Conservation (phyloP, 1,140 invertebrate species). For the Aporrectodea caliginosa region DNA sequence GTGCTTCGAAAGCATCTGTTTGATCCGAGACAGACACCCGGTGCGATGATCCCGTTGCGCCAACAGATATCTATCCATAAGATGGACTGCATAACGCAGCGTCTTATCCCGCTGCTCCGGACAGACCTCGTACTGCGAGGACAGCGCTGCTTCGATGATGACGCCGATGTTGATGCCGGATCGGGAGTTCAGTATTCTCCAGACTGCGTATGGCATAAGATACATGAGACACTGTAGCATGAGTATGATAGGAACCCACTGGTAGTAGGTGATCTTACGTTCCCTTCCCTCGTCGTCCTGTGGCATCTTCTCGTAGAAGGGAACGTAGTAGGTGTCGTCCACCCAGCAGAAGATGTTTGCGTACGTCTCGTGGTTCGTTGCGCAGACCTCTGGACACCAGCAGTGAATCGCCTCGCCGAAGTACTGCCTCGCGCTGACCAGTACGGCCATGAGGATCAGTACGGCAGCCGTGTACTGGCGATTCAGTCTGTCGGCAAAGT, state of each 20-base stretch:
- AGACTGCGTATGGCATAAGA: conserved; percentile 26
- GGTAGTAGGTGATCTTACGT: conserved; percentile 33
- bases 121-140: conserved; percentile 43
- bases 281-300: conserved; percentile 24
- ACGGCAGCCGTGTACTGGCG: conserved; percentile 59
- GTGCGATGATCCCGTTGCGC: conserved; percentile 21
- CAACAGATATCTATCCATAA: conserved; percentile 37
- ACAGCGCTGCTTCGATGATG: conserved; percentile 18
- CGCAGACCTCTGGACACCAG: conserved; percentile 46
- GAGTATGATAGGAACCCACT: conserved; percentile 33
- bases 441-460: conserved; percentile 58
- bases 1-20: conserved; percentile 31
- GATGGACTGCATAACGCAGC: conserved; percentile 51
- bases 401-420: conserved; percentile 56
- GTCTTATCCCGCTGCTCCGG: conserved; percentile 48
- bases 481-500: conserved; percentile 59
- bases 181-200: conserved; percentile 25
- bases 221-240: conserved; percentile 31
- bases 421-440: conserved; percentile 54
- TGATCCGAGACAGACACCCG: conserved; percentile 33
- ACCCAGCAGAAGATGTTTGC: conserved; percentile 46
- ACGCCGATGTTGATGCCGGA: conserved; percentile 24
- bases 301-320: conserved; percentile 40
- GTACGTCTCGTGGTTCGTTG: conserved; percentile 31
- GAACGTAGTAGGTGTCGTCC: conserved; percentile 46